Evolutionary conservation across 2,888 invertebrate genomes (phyloP).

Genomic region (Drosophila diplacantha): DNA sequence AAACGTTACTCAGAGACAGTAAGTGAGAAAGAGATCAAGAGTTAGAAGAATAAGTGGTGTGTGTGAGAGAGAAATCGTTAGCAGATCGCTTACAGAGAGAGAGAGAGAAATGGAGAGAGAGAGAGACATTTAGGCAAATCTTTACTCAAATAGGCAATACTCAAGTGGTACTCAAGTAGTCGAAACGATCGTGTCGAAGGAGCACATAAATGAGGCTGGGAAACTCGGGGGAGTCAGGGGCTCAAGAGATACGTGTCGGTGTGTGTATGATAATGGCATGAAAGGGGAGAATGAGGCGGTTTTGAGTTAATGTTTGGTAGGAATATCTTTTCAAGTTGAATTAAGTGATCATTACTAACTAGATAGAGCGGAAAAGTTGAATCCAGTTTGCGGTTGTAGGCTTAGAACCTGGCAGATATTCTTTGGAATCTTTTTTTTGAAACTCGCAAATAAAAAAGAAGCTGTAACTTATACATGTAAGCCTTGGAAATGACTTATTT

Average conservation of each 20-base stretch:
- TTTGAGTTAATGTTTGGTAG: neutral
- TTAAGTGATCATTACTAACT: neutral
- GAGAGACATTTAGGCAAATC: constrained; percentile 37
- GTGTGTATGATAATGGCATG: constrained; percentile 27
- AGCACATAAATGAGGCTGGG: constrained; percentile 19
- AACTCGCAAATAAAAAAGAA: neutral
- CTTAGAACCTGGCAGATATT: neutral
- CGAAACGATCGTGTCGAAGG: constrained; percentile 31
- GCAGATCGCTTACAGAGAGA: constrained; percentile 18
- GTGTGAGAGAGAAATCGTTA: constrained; percentile 22
- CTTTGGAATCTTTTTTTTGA: neutral
- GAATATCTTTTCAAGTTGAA: neutral
- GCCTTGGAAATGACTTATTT: neutral
- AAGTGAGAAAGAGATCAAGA: constrained; percentile 39
- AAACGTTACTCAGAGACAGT: constrained; percentile 38
- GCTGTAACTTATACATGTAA: neutral
- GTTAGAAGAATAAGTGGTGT: constrained; percentile 23
- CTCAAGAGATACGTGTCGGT: constrained; percentile 35
- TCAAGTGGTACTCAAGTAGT: constrained; percentile 43
- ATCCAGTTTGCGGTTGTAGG: neutral
- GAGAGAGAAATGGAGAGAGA: constrained; percentile 4
- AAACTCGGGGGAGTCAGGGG: constrained; percentile 2
- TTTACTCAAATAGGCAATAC: constrained; percentile 40
- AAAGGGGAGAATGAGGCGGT: constrained; percentile 5
- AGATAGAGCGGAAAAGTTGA: neutral